A percentile compares a stretch with the other conserved stretches of the same genome.
Evolutionary conservation across 2,888 invertebrate species (phyloP).

Genomic region (Caenorhabditis imperialis): DNA sequence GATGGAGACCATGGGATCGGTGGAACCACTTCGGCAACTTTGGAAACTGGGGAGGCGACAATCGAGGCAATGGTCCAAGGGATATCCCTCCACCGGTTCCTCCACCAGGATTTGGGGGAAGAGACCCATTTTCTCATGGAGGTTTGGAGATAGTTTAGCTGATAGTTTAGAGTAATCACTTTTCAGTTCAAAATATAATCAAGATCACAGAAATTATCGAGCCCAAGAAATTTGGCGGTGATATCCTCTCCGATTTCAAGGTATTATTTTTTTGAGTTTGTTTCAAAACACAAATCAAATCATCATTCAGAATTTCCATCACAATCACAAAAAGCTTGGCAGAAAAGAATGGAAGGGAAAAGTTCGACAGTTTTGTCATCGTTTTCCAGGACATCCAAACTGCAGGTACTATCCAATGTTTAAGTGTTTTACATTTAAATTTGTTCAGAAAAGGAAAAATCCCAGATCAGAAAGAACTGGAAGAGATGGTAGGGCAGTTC

Average conservation of each 20-base stretch:
- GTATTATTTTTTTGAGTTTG: too few relatives aligned
- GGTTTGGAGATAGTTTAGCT: background rate
- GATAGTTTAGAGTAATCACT: too few relatives aligned
- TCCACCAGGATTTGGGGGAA: constrained; percentile 35
- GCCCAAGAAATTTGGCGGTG: constrained; percentile 15
- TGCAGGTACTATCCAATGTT: too few relatives aligned
- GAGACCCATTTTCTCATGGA: constrained; percentile 9
- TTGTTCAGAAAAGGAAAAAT: constrained; percentile 42
- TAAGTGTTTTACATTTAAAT: too few relatives aligned
- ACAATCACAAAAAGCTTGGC: constrained; percentile 24
- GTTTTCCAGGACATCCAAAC: constrained; percentile 63
- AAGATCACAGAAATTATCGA: constrained; percentile 40
- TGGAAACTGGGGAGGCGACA: constrained; percentile 17
- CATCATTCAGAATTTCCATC: constrained; percentile 28
- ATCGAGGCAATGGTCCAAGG: constrained; percentile 4
- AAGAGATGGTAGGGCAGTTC: constrained; percentile 48
- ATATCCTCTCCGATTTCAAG: constrained; percentile 36
- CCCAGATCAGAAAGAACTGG: constrained; percentile 53
- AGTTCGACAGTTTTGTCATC: constrained; percentile 57
- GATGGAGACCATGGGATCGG: constrained; percentile 44
- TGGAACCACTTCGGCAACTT: constrained; percentile 12
- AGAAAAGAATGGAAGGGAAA: constrained; percentile 52
- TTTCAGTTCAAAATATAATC: constrained; percentile 36
- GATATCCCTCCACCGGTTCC: constrained; percentile 45
- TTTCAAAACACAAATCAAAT: too few relatives aligned